Evolutionary conservation across 2,797 vertebrate species (phyloP).

Genomic region (Threskiornis aethiopicus): DNA sequence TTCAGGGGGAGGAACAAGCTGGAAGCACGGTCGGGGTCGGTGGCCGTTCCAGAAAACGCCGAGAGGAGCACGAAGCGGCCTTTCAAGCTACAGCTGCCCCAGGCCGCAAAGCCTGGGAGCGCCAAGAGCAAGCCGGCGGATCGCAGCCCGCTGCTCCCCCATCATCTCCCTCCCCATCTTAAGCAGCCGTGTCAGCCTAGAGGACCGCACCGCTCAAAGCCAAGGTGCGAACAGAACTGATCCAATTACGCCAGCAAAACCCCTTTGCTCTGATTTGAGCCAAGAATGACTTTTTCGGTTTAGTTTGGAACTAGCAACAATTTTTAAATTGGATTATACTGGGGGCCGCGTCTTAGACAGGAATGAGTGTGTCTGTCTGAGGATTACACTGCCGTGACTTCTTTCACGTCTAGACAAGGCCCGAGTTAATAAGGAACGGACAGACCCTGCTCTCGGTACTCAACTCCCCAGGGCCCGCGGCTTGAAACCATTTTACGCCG

Average conservation of each 20-base stretch:
- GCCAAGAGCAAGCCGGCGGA: neutral
- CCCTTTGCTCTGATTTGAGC: neutral
- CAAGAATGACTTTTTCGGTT: neutral
- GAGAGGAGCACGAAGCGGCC: neutral
- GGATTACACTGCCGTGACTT: accelerated
- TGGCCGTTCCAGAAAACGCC: accelerated
- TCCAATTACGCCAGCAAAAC: accelerated
- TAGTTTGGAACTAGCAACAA: accelerated
- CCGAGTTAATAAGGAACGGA: accelerated
- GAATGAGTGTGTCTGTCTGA: accelerated
- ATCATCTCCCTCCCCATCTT: neutral
- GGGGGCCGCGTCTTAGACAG: neutral
- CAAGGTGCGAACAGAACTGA: accelerated
- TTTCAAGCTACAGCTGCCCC: neutral
- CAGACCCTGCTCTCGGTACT: neutral
- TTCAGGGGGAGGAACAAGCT: accelerated
- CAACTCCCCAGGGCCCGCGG: neutral
- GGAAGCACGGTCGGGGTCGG: accelerated
- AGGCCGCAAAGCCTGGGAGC: accelerated
- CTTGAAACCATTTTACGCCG: accelerated
- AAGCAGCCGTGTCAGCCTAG: neutral
- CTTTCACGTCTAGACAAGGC: accelerated
- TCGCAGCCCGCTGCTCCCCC: neutral
- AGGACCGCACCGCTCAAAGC: neutral
- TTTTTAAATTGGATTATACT: accelerated